Evolutionary conservation across 2,113 vertebrate species (phyloP).

Genomic region (Nycticryphes semicollaris): DNA sequence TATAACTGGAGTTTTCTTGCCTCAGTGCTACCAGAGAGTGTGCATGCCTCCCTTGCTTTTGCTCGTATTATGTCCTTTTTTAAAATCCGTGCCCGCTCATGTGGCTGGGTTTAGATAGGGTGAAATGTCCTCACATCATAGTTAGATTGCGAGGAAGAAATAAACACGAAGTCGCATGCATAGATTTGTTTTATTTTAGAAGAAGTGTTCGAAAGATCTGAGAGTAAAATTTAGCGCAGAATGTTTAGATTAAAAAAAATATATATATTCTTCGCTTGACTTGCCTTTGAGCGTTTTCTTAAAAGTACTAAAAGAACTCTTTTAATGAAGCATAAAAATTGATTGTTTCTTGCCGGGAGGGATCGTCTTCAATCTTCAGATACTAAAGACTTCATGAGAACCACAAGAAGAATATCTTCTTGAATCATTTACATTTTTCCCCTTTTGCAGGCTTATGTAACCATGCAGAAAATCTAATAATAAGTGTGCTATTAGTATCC

Average conservation of each 20-base stretch:
- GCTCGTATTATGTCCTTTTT: not conserved
- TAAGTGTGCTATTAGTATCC: constrained; percentile 76
- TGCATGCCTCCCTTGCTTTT: not conserved
- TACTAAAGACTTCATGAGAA: constrained; percentile 78
- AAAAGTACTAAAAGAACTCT: constrained; percentile 65
- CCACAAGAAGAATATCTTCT: constrained; percentile 75
- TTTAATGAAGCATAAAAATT: constrained; percentile 80
- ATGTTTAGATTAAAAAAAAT: constrained; percentile 36
- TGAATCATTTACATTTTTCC: constrained; percentile 80
- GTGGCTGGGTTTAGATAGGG: not conserved
- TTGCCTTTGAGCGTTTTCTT: constrained; percentile 72
- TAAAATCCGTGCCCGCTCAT: not conserved
- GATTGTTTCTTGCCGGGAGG: constrained; percentile 77
- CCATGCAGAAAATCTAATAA: constrained; percentile 85
- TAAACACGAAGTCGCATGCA: not conserved
- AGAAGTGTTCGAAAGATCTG: not conserved
- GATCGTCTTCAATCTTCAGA: constrained; percentile 72
- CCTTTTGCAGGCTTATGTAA: constrained; percentile 79
- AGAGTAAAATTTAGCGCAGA: constrained; percentile 53
- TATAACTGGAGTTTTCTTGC: not conserved
- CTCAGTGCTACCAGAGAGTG: not conserved
- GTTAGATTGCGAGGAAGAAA: not conserved
- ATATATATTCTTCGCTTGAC: not conserved
- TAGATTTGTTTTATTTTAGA: not conserved
- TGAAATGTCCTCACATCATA: not conserved